phyloP scores from a whole-genome alignment of 2,113 vertebrate genomes.

The Synchiropus splendidus region DNA sequence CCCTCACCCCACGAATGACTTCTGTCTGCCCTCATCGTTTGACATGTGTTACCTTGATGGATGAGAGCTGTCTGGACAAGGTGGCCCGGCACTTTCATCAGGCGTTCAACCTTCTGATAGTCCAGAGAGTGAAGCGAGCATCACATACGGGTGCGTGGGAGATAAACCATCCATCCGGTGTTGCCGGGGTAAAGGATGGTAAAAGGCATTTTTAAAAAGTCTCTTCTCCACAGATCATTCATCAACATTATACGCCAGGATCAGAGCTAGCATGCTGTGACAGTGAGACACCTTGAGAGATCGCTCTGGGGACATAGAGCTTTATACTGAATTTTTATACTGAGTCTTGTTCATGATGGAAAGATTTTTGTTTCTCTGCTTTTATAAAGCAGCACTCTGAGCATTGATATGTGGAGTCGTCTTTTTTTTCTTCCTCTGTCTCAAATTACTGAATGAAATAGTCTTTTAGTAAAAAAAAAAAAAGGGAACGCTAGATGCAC shows the following conservation, averaged over 20 bases:
- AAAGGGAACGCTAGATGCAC: too few species aligned
- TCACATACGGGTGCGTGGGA: constrained; percentile 17
- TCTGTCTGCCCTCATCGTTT: constrained; percentile 24
- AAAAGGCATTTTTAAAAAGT: background rate
- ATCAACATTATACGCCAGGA: constrained; percentile 60
- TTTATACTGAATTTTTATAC: too few species aligned
- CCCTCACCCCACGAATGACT: constrained; percentile 25
- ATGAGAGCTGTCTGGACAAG: constrained; percentile 48
- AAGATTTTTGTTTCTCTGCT: too few species aligned
- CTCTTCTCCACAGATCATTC: constrained; percentile 59
- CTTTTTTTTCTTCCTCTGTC: too few species aligned
- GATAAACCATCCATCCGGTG: constrained; percentile 59
- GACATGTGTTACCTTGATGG: constrained; percentile 46
- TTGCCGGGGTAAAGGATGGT: constrained; percentile 52
- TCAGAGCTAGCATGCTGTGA: constrained; percentile 53
- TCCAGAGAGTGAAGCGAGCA: constrained; percentile 14
- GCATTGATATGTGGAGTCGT: too few species aligned
- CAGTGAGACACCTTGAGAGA: constrained; percentile 45
- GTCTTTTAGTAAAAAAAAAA: too few species aligned
- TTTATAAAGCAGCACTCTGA: too few species aligned
- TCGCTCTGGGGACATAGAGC: constrained; percentile 5
- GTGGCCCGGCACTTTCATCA: constrained; percentile 61
- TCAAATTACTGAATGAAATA: too few species aligned
- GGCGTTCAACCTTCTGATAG: constrained; percentile 26
- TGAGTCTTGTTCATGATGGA: too few species aligned